Evolutionary conservation across 1,140 invertebrate species (phyloP), one percentile per base, ranked within the genome.

Genomic region (Meloidogyne exigua): DNA sequence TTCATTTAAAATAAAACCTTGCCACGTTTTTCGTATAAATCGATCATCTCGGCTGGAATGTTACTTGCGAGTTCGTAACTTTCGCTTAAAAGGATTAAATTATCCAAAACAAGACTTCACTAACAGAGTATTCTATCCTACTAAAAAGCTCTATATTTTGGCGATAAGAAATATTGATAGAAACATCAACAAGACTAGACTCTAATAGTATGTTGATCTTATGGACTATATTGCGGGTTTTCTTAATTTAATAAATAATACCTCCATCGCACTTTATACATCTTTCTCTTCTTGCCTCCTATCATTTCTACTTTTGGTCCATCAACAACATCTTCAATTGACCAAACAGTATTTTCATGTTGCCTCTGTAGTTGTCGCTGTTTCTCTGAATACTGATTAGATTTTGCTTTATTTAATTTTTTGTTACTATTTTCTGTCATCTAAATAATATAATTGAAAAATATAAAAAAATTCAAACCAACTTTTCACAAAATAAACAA

Each of bases 11-110:
- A 64, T 10, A 65, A 57, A 23, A 73, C 71, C 71, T 73, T 73
- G 23, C 57, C 71, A 21, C 71, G 42, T 62, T 73, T 73, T 73
- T 73, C 71, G 28, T 62, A 73, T 9, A 73, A n/a, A 26, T 73
- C 71, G 21, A 73, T 73, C 21, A 73, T 42, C n/a, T 62, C 71
- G 0, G 21, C 21, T 4, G 71, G 71, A n/a, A 73, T 73, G 10
- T 73, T 73, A 57, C 71, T 73, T 62, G 71, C 71, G 18, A 73
- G 39, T 73, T 73, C 71, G 21, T 73, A 73, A 42, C 57, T 73
- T 65, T 73, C 71, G 23, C 71, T 73, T 25, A 18, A 72, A 72
- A 26, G 23, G 26, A 2, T 5, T 12, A 71, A 44, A 13, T 57
- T 71, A n/a, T 23, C n/a, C 9, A 39, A 39, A 39, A 10, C 36